Evolutionary conservation across 2,113 vertebrate genomes (phyloP).

Genomic region (Sialia sialis): DNA sequence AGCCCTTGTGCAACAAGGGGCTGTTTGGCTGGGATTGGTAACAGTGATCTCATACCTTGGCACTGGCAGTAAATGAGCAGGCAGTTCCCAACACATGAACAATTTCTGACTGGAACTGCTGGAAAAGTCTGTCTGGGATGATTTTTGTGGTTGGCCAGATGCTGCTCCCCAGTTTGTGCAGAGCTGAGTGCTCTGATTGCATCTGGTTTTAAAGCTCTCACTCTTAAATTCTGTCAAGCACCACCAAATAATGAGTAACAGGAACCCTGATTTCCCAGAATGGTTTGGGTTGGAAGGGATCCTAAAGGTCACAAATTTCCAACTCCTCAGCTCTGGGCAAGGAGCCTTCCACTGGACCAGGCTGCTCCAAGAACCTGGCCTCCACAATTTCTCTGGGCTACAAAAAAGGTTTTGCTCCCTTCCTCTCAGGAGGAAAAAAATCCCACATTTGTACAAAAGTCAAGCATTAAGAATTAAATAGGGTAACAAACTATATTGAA

Average conservation of each 20-base stretch:
- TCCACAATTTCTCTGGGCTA: background rate
- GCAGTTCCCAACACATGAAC: background rate
- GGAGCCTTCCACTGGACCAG: background rate
- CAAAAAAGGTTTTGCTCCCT: background rate
- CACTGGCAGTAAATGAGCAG: background rate
- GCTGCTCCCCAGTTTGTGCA: background rate
- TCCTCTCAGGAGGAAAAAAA: background rate
- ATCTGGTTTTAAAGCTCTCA: background rate
- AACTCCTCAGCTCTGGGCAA: background rate
- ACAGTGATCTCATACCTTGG: background rate
- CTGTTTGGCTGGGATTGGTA: background rate
- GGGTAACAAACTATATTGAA: background rate
- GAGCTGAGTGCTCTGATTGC: background rate
- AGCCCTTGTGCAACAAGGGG: background rate
- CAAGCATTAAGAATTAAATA: background rate
- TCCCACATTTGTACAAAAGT: background rate
- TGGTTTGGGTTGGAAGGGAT: background rate
- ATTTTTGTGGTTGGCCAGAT: background rate
- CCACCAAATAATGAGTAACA: background rate
- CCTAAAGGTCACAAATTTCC: background rate
- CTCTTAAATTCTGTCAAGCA: background rate
- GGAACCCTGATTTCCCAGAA: background rate
- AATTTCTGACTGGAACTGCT: background rate
- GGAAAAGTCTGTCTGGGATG: background rate
- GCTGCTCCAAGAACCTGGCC: background rate